Evolutionary conservation across 2,888 invertebrate species (phyloP), one percentile per base, ranked within the genome.

Genomic region (Microplitis deprimator): DNA sequence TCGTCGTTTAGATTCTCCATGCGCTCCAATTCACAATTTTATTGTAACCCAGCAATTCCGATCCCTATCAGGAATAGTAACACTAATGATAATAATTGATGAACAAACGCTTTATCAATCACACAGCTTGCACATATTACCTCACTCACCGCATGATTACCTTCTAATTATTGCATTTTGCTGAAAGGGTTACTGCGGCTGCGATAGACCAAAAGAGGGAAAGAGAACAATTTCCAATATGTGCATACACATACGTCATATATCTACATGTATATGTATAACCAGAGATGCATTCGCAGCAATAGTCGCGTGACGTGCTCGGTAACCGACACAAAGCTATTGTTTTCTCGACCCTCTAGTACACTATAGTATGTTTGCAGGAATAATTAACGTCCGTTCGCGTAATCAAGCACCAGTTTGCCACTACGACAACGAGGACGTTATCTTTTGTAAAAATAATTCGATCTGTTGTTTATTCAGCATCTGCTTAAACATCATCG

Each of bases 261-360:
- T 41, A 20, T 17, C 38, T 64, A 7, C 50, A 75, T 60, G 61
- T 38, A 70, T 29, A 38, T 60, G 61, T 38, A 70, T 29, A 38
- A 68, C 67, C 40, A 65, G 70, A 77, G 73, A 77, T 77, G 77
- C 65, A 84, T 86, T 86, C 83, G 83, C 81, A 80, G 85, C 83
- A 83, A 85, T 85, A 86, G 84, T 86, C 84, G 86, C 84, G 84
- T 83, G 84, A 83, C 85, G 85, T 50, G 83, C 84, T 82, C 50
- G 85, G 83, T 83, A 84, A 82, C 77, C 81, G 81, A 82, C 80
- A 83, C 85, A 81, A 83, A 83, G 83, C 86, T 82, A 86, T 87
- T 87, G 87, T 86, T 86, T 85, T 84, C 85, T 79, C 79, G 80
- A 82, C 83, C 81, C 76, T 79, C 75, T 13, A 29, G 50, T 50